Conservation (phyloP, 2,797 vertebrate species). For the Lacerta bilineata region DNA sequence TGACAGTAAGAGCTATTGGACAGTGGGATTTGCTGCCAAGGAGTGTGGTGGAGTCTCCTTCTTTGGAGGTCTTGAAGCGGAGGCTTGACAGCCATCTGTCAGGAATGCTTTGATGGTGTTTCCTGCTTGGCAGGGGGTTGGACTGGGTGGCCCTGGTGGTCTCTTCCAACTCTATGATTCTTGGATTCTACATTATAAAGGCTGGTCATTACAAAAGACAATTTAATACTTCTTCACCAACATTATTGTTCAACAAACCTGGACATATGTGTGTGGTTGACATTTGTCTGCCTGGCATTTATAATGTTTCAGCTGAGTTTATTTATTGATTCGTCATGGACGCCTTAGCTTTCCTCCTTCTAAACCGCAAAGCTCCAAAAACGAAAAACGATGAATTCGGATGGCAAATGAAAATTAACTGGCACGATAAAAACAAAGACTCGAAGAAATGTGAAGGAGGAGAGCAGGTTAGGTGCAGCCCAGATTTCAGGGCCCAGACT, state of each 20-base stretch:
- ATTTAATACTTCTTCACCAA: background rate
- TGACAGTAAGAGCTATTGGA: too few relatives aligned
- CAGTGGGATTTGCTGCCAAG: too few relatives aligned
- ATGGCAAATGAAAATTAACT: background rate
- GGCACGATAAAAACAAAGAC: background rate
- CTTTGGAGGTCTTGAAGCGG: too few relatives aligned
- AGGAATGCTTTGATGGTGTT: too few relatives aligned
- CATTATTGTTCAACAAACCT: background rate
- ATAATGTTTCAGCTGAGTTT: background rate
- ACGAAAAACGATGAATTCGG: background rate
- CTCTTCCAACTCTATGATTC: too few relatives aligned
- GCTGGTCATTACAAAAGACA: background rate
- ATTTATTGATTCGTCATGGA: background rate
- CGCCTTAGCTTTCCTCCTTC: background rate
- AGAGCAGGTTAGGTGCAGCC: too few relatives aligned
- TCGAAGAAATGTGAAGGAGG: too few relatives aligned
- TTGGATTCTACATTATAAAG: background rate
- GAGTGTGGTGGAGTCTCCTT: too few relatives aligned
- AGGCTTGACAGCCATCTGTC: too few relatives aligned
- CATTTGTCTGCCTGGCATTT: background rate
- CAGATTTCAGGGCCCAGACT: too few relatives aligned
- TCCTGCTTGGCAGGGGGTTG: too few relatives aligned
- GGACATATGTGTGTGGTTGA: background rate
- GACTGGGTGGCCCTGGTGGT: too few relatives aligned
- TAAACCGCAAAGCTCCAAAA: background rate